Conservation (phyloP, 35 echinoderm and acorn worm species). For the Lytechinus pictus region DNA sequence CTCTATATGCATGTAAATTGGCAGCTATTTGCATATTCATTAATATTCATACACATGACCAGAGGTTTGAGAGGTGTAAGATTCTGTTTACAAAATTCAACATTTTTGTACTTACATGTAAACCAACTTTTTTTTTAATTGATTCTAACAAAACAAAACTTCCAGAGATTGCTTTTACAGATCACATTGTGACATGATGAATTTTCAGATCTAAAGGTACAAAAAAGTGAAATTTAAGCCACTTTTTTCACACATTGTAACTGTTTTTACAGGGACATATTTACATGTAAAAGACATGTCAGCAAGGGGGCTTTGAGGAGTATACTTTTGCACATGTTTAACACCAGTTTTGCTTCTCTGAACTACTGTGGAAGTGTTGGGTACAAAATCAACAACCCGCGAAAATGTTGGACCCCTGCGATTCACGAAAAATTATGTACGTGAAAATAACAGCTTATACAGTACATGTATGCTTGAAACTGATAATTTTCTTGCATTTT, state of each 20-base stretch:
- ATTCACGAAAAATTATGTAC: neutral
- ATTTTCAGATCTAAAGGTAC: neutral
- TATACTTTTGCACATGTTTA: neutral
- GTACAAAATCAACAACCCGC: neutral
- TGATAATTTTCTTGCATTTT: neutral
- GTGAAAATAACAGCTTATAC: neutral
- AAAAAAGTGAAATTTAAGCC: neutral
- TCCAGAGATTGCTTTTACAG: neutral
- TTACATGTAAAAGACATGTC: neutral
- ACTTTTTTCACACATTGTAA: neutral
- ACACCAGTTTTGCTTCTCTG: neutral
- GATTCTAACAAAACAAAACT: neutral
- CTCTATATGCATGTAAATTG: too few relatives aligned
- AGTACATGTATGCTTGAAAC: neutral
- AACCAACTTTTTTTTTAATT: neutral
- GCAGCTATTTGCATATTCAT: too few relatives aligned
- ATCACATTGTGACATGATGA: neutral
- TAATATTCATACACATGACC: too few relatives aligned
- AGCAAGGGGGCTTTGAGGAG: neutral
- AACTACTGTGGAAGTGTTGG: neutral
- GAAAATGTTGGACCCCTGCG: too few relatives aligned
- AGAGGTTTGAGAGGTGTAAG: too few relatives aligned
- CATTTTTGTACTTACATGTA: too few relatives aligned
- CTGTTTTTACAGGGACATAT: neutral
- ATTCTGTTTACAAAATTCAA: too few relatives aligned